Percentiles rank a stretch among this genome's conserved stretches.
These are phyloP conservation scores for Hyppa rectilinea DNA, from an alignment of 2,888 invertebrate genomes.

Conservation along the genomic window DNA sequence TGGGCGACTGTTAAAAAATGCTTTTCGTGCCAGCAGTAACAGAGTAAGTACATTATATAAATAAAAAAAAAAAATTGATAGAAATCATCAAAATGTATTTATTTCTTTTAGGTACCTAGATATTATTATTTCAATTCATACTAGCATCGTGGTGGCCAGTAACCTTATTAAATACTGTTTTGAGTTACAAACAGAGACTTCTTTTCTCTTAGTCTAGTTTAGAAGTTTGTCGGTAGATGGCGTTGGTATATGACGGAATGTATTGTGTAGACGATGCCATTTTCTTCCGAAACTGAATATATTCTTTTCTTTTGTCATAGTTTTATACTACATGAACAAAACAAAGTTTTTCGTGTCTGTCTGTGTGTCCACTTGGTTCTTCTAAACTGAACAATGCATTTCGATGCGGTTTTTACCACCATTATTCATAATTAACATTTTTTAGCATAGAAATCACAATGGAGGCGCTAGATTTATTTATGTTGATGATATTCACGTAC, in stretches of 20 bases:
- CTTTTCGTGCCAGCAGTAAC: no score
- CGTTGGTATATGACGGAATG: no score
- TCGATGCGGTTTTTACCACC: background rate
- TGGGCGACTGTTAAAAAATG: no score
- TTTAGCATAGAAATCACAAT: background rate
- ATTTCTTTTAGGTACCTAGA: no score
- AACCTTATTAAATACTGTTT: no score
- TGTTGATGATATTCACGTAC: background rate
- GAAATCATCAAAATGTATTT: no score
- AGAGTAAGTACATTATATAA: no score
- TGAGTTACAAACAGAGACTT: background rate
- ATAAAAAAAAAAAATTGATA: no score
- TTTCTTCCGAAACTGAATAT: no score
- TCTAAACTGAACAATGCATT: background rate
- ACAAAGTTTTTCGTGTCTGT: background rate
- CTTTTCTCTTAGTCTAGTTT: background rate
- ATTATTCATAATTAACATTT: background rate
- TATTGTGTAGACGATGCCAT: background rate
- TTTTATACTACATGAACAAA: background rate
- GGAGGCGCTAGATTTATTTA: no score
- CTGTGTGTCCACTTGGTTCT: background rate
- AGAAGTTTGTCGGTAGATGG: constrained; percentile 8
- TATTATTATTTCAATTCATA: background rate
- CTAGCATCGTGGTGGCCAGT: background rate
- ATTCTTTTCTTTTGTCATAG: no score